A percentile compares a stretch with the other conserved stretches of the same genome.
These are phyloP conservation scores for Sceloporus undulatus DNA, from an alignment of 2,113 vertebrate species.

Conservation along the genomic window DNA sequence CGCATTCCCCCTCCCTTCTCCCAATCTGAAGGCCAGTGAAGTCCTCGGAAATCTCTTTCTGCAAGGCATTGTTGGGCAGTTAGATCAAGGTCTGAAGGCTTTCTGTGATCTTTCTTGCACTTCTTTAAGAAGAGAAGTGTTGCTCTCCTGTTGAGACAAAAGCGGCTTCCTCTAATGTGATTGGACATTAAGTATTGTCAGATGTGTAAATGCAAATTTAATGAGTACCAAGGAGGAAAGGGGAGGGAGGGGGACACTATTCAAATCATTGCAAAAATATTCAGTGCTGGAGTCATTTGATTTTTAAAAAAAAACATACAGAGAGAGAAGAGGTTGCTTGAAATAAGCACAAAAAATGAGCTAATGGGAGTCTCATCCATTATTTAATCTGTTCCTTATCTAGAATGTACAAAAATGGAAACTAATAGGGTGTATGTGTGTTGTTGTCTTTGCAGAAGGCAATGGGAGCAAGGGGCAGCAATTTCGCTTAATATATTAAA, in stretches of 20 bases:
- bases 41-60: slow-evolving; percentile 6
- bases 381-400: slow-evolving; percentile 84
- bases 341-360: slow-evolving; percentile 79
- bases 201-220: slow-evolving; percentile 73
- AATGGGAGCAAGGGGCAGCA: slow-evolving; percentile 69
- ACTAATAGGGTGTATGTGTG: slow-evolving; percentile 77
- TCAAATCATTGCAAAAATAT: slow-evolving; percentile 82
- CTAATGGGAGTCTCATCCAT: slow-evolving; percentile 85
- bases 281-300: slow-evolving; percentile 72
- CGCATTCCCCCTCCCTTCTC: no score
- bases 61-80: neutral
- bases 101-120: slow-evolving; percentile 9
- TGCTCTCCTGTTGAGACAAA: slow-evolving; percentile 9
- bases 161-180: slow-evolving; percentile 14
- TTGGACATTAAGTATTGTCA: slow-evolving; percentile 57
- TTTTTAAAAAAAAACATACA: slow-evolving; percentile 52
- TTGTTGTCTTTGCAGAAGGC: slow-evolving; percentile 77
- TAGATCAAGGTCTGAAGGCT: neutral
- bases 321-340: slow-evolving; percentile 57
- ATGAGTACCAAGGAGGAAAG: slow-evolving; percentile 22
- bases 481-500: slow-evolving; percentile 81
- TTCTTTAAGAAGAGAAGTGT: neutral
- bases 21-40: neutral
- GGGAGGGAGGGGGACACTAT: slow-evolving; percentile 15
- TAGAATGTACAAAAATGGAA: slow-evolving; percentile 80